phyloP scores from a whole-genome alignment of 2,797 vertebrate genomes.

The Zalophus californianus region DNA sequence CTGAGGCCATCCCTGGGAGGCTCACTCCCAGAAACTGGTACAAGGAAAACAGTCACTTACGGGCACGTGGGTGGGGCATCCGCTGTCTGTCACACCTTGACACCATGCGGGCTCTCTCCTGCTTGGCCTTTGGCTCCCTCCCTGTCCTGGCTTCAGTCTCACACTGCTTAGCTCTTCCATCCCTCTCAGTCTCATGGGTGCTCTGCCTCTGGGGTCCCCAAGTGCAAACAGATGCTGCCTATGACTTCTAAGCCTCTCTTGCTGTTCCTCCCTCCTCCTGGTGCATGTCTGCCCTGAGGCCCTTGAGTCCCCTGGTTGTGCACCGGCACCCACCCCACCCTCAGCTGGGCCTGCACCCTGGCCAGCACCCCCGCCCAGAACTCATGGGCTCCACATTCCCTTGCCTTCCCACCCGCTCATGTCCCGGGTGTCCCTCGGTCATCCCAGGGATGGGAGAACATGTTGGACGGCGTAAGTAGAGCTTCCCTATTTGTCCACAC shows the following conservation, averaged over 20 bases:
- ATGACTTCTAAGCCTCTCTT: rapidly evolving
- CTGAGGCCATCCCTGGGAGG: neutral
- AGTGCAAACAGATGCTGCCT: neutral
- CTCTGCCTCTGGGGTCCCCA: neutral
- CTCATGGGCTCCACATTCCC: rapidly evolving
- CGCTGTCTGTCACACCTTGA: rapidly evolving
- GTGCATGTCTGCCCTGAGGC: rapidly evolving
- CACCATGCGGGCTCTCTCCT: rapidly evolving
- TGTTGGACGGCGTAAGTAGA: rapidly evolving
- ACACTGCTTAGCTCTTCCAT: rapidly evolving
- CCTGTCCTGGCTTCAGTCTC: rapidly evolving
- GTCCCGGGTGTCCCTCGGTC: rapidly evolving
- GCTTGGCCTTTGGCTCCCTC: neutral
- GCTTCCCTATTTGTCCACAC: rapidly evolving
- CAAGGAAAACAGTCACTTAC: neutral
- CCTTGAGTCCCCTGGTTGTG: too few relatives aligned
- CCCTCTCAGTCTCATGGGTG: rapidly evolving
- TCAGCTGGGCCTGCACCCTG: neutral
- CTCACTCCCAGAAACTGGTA: neutral
- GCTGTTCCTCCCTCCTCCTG: rapidly evolving
- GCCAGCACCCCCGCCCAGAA: rapidly evolving
- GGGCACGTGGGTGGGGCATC: rapidly evolving
- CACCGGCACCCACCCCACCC: rapidly evolving
- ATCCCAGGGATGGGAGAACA: rapidly evolving
- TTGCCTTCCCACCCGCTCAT: rapidly evolving